These are phyloP conservation scores for Gobiocypris rarus DNA, from an alignment of 2,113 vertebrate species.

Conservation along the genomic window DNA sequence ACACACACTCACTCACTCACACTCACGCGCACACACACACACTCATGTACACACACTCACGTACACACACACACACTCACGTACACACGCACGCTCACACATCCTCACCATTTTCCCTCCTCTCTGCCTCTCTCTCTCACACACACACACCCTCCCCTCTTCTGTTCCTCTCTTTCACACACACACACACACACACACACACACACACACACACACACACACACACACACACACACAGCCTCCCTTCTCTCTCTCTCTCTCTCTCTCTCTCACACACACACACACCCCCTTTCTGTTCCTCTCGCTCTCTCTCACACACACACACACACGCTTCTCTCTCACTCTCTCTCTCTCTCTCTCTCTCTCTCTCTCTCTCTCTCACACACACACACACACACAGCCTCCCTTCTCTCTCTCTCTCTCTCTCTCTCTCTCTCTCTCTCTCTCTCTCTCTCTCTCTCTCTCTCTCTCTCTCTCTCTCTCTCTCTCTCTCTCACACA, in stretches of 20 bases:
- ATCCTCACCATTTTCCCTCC: background rate
- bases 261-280: background rate
- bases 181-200: too few relatives aligned
- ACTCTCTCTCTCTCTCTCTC: too few relatives aligned
- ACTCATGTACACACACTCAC: conserved; percentile 38
- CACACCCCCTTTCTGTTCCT: background rate
- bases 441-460: too few relatives aligned
- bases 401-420: too few relatives aligned
- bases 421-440: background rate
- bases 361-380: background rate
- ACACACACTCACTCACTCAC: conserved; percentile 49
- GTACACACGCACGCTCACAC: conserved; percentile 47
- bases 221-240: conserved; percentile 47
- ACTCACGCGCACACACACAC: conserved; percentile 42
- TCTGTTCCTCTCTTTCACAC: too few relatives aligned
- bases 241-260: conserved; percentile 36
- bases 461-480: too few relatives aligned
- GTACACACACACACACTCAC: conserved; percentile 48
- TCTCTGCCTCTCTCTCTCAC: too few relatives aligned
- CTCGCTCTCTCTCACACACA: conserved; percentile 54
- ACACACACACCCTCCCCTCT: background rate
- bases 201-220: background rate
- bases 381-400: conserved; percentile 42
- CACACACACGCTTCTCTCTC: too few relatives aligned
- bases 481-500: conserved; percentile 22